Evolutionary conservation across 1,140 invertebrate genomes (phyloP).

Genomic region (Calephelis virginiensis): DNA sequence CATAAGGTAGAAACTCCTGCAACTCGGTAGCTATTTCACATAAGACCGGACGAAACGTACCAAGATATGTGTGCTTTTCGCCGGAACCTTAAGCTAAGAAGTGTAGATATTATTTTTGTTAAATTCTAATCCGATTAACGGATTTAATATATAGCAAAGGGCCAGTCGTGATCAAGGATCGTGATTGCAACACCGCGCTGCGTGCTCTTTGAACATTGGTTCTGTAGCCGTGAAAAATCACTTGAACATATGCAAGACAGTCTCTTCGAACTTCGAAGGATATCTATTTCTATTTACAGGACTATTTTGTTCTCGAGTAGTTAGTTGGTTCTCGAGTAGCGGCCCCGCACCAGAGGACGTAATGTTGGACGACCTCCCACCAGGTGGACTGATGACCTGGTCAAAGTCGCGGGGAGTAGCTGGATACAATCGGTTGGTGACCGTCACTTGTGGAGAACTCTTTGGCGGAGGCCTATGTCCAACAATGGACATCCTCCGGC

Average conservation of each 20-base stretch:
- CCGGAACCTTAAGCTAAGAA: conserved; percentile 35
- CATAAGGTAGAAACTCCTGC: conserved; percentile 42
- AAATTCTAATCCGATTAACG: conserved; percentile 31
- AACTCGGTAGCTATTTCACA: conserved; percentile 25
- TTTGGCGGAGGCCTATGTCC: no score
- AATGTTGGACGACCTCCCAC: no score
- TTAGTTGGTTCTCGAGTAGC: no score
- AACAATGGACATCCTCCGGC: no score
- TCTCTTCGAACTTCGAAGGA: conserved; percentile 44
- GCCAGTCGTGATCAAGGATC: conserved; percentile 72
- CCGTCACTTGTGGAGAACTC: no score
- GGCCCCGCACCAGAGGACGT: no score
- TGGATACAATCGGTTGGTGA: no score
- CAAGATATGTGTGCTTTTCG: conserved; percentile 34
- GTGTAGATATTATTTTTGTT: conserved; percentile 42
- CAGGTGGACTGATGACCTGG: no score
- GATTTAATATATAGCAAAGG: conserved; percentile 61
- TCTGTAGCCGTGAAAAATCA: conserved; percentile 75
- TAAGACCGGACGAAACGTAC: conserved; percentile 28
- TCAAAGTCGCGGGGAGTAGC: no score
- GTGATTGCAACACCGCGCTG: conserved; percentile 74
- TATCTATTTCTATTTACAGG: conserved; percentile 24
- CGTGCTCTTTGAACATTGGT: conserved; percentile 74
- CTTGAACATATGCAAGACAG: conserved; percentile 71
- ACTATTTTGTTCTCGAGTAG: no score